Conservation (phyloP, 2,797 vertebrate species). For the Sphaeramia orbicularis region DNA sequence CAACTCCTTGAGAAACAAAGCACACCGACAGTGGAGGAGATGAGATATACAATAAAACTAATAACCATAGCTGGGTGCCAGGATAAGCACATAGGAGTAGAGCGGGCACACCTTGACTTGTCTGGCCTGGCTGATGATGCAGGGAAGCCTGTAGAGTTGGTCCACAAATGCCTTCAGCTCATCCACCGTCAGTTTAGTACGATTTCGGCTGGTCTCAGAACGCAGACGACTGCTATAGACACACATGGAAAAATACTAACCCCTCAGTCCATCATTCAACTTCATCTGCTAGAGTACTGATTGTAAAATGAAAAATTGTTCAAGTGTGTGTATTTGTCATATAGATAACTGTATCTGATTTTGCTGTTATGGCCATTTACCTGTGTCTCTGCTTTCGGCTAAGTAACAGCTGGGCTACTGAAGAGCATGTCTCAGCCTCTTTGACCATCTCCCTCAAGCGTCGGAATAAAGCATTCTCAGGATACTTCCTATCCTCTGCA, state of each 20-base stretch:
- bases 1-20: conserved; percentile 86
- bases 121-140: conserved; percentile 94
- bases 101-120: conserved; percentile 92
- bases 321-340: neutral
- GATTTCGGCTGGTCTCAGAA: conserved; percentile 88
- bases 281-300: neutral
- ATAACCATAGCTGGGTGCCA: neutral
- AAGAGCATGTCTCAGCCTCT: conserved; percentile 98
- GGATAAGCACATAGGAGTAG: neutral
- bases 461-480: conserved; percentile 93
- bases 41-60: neutral
- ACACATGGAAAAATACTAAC: neutral
- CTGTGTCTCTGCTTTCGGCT: conserved; percentile 97
- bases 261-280: conserved; percentile 5
- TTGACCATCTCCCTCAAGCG: conserved; percentile 95
- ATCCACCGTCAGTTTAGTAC: conserved; percentile 96
- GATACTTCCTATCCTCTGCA: conserved; percentile 97
- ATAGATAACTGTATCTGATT: too few relatives aligned
- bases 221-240: conserved; percentile 85
- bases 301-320: neutral
- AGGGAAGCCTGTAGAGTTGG: conserved; percentile 94
- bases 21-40: neutral
- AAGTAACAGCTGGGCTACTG: conserved; percentile 95
- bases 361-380: conserved; percentile 73
- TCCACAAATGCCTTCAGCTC: conserved; percentile 98